Evolutionary conservation across 2,797 vertebrate species (phyloP).

Genomic region (Clarias pachynema): DNA sequence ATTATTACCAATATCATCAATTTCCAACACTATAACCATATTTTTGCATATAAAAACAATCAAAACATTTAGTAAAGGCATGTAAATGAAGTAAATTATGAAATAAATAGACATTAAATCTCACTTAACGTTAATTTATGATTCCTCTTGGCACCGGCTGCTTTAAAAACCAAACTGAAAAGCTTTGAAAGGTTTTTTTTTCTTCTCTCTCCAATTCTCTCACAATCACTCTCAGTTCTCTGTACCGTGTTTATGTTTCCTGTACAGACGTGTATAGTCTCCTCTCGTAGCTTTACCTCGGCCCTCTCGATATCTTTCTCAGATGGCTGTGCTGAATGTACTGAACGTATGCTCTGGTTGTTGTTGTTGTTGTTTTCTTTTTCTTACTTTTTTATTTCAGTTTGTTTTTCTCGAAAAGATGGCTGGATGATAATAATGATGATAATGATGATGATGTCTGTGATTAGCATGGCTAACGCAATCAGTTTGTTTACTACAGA

Average conservation of each 20-base stretch:
- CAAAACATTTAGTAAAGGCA: no score
- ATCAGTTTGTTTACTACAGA: conserved; percentile 88
- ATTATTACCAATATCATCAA: no score
- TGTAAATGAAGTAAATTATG: no score
- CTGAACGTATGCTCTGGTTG: conserved; percentile 88
- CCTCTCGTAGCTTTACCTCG: conserved; percentile 66
- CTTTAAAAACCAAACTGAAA: no score
- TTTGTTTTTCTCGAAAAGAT: conserved; percentile 32
- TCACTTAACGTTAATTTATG: no score
- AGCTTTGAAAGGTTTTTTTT: no score
- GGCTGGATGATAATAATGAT: conserved; percentile 65
- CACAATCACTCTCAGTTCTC: neutral
- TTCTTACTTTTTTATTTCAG: neutral
- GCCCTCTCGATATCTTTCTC: conserved; percentile 53
- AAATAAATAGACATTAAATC: no score
- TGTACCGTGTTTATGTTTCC: conserved; percentile 53
- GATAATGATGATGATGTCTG: conserved; percentile 84
- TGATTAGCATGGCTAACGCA: conserved; percentile 84
- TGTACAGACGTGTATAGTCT: conserved; percentile 58
- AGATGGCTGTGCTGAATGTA: conserved; percentile 87
- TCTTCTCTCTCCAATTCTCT: no score
- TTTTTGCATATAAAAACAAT: no score
- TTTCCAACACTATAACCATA: no score
- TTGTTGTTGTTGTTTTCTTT: neutral
- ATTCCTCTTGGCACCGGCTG: no score